These are phyloP conservation scores for Pecten maximus DNA, from an alignment of 2,888 invertebrate species.

Conservation along the genomic window DNA sequence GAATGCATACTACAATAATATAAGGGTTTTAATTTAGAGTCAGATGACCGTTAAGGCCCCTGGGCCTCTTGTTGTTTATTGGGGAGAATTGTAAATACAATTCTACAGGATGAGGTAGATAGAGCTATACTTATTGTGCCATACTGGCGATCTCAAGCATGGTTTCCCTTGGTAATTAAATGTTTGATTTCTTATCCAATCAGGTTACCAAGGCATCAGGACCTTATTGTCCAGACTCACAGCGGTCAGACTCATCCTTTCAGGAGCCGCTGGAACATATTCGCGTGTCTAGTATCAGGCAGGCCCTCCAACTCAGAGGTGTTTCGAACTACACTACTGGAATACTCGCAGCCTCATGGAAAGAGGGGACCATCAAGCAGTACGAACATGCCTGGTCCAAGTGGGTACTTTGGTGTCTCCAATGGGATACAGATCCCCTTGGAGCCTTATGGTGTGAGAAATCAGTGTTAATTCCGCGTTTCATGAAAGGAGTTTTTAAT, in stretches of 20 bases:
- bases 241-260: conserved; percentile 48
- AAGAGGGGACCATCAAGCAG: conserved; percentile 43
- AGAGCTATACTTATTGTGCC: conserved; percentile 51
- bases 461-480: conserved; percentile 47
- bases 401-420: conserved; percentile 53
- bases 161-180: conserved; percentile 53
- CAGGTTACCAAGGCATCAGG: conserved; percentile 53
- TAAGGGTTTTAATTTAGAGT: too few species aligned
- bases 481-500: conserved; percentile 51
- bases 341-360: conserved; percentile 11
- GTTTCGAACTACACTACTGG: not conserved
- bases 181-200: conserved; percentile 48
- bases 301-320: not conserved
- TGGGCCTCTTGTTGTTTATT: too few species aligned
- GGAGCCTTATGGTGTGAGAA: conserved; percentile 45
- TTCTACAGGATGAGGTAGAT: conserved; percentile 45
- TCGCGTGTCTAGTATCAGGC: conserved; percentile 51
- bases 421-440: conserved; percentile 46
- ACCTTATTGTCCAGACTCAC: conserved; percentile 48
- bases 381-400: conserved; percentile 52
- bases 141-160: conserved; percentile 53
- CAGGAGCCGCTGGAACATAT: not conserved
- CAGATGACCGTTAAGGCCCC: too few species aligned
- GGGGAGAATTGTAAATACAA: conserved; percentile 45
- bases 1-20: too few species aligned